phyloP scores from a whole-genome alignment of 2,888 invertebrate species.

The Thereva nobilitata region DNA sequence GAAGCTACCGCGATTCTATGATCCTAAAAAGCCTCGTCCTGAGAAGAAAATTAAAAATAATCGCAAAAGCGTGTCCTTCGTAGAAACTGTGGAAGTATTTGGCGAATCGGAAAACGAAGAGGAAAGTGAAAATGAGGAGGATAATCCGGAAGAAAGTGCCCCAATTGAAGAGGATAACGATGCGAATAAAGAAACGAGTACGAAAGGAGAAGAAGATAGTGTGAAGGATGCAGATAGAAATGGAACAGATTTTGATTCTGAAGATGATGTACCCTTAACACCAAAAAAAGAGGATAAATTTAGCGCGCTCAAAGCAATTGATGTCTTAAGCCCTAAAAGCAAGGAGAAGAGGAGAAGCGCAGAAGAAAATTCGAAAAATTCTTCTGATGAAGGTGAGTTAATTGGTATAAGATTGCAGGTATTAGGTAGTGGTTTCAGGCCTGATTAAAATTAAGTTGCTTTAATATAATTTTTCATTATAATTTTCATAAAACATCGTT shows the following conservation, averaged over 20 bases:
- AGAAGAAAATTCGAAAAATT: no score
- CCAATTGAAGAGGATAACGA: background rate
- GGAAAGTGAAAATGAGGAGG: background rate
- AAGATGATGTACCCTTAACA: background rate
- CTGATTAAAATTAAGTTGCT: no score
- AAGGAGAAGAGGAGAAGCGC: no score
- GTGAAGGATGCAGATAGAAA: background rate
- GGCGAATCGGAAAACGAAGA: slow-evolving; percentile 40
- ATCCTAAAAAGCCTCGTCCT: background rate
- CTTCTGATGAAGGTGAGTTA: no score
- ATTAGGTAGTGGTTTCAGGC: no score
- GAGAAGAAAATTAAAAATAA: slow-evolving; percentile 38
- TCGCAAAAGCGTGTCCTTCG: slow-evolving; percentile 43
- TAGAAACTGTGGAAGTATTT: slow-evolving; percentile 45
- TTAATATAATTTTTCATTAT: no score
- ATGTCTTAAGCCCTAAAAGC: no score
- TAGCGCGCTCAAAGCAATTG: no score
- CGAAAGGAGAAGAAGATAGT: background rate
- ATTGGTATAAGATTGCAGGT: no score
- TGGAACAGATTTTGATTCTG: background rate
- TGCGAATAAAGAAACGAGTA: background rate
- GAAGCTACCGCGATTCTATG: slow-evolving; percentile 37
- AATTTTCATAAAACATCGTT: no score
- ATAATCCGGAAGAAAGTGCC: background rate
- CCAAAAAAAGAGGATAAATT: no score